These are phyloP conservation scores for Passer montanus DNA, from an alignment of 2,113 vertebrate species.

Conservation along the genomic window DNA sequence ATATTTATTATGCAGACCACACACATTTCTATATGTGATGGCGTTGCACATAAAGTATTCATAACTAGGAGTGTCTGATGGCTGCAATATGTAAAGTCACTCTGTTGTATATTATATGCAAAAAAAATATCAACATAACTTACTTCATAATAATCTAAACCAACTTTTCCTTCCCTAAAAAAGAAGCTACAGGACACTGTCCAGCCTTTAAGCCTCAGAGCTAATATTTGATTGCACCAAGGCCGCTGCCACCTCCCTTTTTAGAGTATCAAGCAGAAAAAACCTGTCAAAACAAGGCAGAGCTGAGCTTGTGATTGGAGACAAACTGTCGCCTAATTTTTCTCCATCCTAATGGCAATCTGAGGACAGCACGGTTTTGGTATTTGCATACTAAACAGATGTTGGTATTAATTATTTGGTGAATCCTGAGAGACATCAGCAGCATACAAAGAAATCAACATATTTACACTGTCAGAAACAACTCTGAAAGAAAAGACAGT, in stretches of 20 bases:
- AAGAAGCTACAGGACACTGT: background rate
- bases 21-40: background rate
- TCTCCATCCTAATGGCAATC: background rate
- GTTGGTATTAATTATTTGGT: slow-evolving; percentile 32
- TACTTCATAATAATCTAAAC: background rate
- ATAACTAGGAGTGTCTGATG: background rate
- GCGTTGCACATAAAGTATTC: background rate
- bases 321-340: background rate
- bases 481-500: background rate
- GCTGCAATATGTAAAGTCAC: background rate
- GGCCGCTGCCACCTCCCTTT: background rate
- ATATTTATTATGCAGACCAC: background rate
- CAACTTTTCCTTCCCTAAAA: background rate
- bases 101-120: background rate
- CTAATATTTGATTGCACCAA: background rate
- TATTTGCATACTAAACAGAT: slow-evolving; percentile 33
- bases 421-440: background rate
- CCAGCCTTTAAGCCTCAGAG: background rate
- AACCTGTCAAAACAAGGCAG: background rate
- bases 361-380: background rate
- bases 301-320: background rate
- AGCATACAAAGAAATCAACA: slow-evolving; percentile 1
- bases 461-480: background rate
- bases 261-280: background rate
- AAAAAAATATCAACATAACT: background rate